phyloP scores from a whole-genome alignment of 1,140 invertebrate genomes.

The Calliopsis andreniformis region DNA sequence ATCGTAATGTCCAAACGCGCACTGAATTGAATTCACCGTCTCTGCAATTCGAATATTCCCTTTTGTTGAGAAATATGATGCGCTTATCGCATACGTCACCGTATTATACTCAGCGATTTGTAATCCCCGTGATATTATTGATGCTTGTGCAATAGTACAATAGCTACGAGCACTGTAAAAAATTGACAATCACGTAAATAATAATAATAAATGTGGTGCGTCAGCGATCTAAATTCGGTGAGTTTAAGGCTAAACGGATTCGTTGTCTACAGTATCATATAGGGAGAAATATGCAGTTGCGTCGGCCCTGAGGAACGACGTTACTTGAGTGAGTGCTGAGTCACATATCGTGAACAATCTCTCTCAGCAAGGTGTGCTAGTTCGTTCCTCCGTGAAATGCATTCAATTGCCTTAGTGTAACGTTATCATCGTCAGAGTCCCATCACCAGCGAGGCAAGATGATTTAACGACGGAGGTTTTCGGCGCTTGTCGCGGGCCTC shows the following conservation, averaged over 20 bases:
- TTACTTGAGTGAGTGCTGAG: conserved; percentile 71
- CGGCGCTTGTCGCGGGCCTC: conserved; percentile 45
- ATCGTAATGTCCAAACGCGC: background rate
- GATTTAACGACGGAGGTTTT: conserved; percentile 32
- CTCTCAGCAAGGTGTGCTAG: conserved; percentile 62
- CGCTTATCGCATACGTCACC: background rate
- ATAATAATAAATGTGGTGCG: background rate
- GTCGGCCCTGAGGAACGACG: conserved; percentile 67
- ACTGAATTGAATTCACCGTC: background rate
- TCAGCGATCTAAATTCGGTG: background rate
- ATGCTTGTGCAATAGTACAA: too few species aligned
- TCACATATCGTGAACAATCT: conserved; percentile 72
- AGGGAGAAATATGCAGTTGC: conserved; percentile 47
- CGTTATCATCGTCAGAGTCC: conserved; percentile 11
- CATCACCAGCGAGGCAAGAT: conserved; percentile 20
- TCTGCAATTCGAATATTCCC: background rate
- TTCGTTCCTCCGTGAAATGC: conserved; percentile 60
- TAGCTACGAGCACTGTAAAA: background rate
- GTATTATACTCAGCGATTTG: background rate
- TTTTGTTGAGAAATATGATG: background rate
- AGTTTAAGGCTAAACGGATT: conserved; percentile 10
- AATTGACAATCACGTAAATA: background rate
- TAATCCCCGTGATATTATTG: background rate
- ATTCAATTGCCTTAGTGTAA: conserved; percentile 18
- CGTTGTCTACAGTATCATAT: background rate